Percentiles rank a stretch among this genome's conserved stretches.
Evolutionary conservation across 2,888 invertebrate species (phyloP).

Genomic region (Agelastica alni): DNA sequence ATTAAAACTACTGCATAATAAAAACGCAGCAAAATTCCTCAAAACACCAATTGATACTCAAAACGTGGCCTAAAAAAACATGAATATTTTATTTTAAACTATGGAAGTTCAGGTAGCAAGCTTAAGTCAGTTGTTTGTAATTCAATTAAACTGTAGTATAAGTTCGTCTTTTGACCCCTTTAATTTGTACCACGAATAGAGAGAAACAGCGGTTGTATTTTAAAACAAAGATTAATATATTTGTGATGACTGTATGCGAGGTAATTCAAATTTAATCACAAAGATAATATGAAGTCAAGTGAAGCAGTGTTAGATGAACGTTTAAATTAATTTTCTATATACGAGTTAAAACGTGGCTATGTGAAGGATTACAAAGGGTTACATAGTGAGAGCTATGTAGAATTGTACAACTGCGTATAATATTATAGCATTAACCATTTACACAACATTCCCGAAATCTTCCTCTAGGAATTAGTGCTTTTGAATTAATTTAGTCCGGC

Average conservation of each 20-base stretch:
- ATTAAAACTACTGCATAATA: no score
- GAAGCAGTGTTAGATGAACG: slow-evolving; percentile 34
- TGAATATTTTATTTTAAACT: no score
- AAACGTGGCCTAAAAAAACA: no score
- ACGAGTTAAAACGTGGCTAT: slow-evolving; percentile 33
- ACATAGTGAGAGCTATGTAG: slow-evolving; percentile 34
- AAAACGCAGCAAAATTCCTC: no score
- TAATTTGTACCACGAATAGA: not conserved
- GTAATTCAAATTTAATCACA: slow-evolving; percentile 44
- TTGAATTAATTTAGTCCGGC: slow-evolving; percentile 52
- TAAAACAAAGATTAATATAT: slow-evolving; percentile 27
- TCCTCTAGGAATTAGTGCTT: slow-evolving; percentile 50
- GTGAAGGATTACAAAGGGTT: slow-evolving; percentile 33
- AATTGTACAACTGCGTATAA: slow-evolving; percentile 46
- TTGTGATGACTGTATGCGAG: slow-evolving; percentile 27
- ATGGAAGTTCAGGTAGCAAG: no score
- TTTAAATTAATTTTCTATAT: slow-evolving; percentile 43
- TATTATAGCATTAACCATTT: slow-evolving; percentile 46
- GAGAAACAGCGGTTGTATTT: no score
- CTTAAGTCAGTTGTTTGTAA: no score
- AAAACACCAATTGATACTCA: no score
- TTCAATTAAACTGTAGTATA: no score
- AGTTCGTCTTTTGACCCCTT: no score
- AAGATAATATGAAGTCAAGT: slow-evolving; percentile 44
- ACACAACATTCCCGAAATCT: slow-evolving; percentile 46